These are phyloP conservation scores for Pristionchus mayeri DNA, from an alignment of 2,888 invertebrate genomes.

Conservation along the genomic window DNA sequence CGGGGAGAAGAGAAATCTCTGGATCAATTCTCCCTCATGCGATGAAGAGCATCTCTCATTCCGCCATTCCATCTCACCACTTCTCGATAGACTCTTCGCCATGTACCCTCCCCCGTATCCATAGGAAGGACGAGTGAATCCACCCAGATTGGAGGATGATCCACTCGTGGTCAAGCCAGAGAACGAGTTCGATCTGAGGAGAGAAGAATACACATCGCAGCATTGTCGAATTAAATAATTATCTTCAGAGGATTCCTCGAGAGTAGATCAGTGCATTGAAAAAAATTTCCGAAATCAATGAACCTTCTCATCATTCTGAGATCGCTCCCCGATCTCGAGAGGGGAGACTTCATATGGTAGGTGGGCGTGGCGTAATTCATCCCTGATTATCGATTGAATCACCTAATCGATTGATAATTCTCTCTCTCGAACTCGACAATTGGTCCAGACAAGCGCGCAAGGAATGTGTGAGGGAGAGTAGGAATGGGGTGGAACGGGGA, in stretches of 20 bases:
- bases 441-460: not conserved
- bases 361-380: conserved; percentile 59
- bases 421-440: no score
- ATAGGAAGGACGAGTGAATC: conserved; percentile 66
- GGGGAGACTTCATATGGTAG: conserved; percentile 73
- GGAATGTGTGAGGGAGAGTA: not conserved
- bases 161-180: conserved; percentile 57
- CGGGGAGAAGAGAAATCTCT: not conserved
- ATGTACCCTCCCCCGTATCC: conserved; percentile 75
- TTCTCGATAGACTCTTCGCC: conserved; percentile 72
- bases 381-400: not conserved
- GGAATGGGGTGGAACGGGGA: not conserved
- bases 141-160: conserved; percentile 56
- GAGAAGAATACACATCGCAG: not conserved
- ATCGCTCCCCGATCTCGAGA: conserved; percentile 67
- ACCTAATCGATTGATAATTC: not conserved
- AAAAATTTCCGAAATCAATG: no score
- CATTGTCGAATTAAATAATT: not conserved
- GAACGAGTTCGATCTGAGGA: conserved; percentile 68
- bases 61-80: conserved; percentile 56
- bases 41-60: not conserved
- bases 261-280: not conserved
- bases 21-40: not conserved
- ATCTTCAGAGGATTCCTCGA: not conserved
- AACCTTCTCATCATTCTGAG: conserved; percentile 54